A percentile compares a stretch with the other conserved stretches of the same genome.
Evolutionary conservation across 1,140 invertebrate species (phyloP).

Genomic region (Neelides sp.): DNA sequence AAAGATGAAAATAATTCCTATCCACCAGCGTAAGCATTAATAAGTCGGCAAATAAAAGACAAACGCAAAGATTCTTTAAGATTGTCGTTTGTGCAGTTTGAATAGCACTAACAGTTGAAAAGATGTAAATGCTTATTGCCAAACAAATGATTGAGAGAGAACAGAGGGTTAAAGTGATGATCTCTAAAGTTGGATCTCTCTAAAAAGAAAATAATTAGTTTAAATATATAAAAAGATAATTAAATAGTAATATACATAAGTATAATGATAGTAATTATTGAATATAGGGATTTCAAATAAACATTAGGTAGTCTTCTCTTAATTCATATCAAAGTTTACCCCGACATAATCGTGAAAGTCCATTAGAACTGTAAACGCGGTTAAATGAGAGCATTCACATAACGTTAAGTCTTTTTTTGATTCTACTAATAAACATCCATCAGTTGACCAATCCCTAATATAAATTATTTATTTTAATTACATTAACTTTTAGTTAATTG

Average conservation of each 20-base stretch:
- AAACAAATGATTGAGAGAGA: slow-evolving; percentile 45
- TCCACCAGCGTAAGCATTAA: slow-evolving; percentile 44
- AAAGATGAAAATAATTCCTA: slow-evolving; percentile 36
- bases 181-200: slow-evolving; percentile 36
- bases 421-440: slow-evolving; percentile 39
- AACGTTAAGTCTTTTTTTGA: slow-evolving; percentile 41
- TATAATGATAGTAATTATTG: too few species aligned
- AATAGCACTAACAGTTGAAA: slow-evolving; percentile 27
- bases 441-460: slow-evolving; percentile 31
- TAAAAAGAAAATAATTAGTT: slow-evolving; percentile 12
- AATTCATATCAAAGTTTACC: too few species aligned
- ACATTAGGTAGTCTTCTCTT: neutral
- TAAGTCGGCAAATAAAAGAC: slow-evolving; percentile 44
- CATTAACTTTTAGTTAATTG: neutral
- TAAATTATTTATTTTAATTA: neutral
- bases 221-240: neutral
- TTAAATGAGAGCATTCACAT: slow-evolving; percentile 47
- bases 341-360: slow-evolving; percentile 33
- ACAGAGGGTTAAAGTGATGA: slow-evolving; percentile 46
- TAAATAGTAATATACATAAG: too few species aligned
- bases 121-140: slow-evolving; percentile 42
- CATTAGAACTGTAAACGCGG: slow-evolving; percentile 47
- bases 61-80: slow-evolving; percentile 43
- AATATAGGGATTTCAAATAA: too few species aligned
- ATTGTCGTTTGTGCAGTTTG: slow-evolving; percentile 40